Percentiles rank a stretch among this genome's conserved stretches.
These are phyloP conservation scores for Zosterops lateralis DNA, from an alignment of 2,113 vertebrate genomes.

Conservation along the genomic window DNA sequence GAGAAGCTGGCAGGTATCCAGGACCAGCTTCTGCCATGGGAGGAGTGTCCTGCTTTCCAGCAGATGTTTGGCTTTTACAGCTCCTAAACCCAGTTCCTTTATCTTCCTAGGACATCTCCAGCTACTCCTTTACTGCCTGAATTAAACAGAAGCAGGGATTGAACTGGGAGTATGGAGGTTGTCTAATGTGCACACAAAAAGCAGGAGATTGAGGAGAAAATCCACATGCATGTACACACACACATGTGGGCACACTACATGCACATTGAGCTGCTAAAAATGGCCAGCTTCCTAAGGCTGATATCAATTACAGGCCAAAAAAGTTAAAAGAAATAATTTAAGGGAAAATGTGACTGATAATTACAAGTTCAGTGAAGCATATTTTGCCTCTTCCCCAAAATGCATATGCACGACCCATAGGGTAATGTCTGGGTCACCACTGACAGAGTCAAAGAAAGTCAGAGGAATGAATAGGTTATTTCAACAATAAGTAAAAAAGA, in stretches of 20 bases:
- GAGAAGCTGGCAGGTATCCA: slow-evolving; percentile 48
- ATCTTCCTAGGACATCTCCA: slow-evolving; percentile 28
- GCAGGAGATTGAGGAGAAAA: neutral
- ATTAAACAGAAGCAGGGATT: neutral
- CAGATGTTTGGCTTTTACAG: slow-evolving; percentile 29
- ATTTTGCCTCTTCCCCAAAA: neutral
- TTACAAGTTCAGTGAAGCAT: neutral
- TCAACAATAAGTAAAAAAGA: neutral
- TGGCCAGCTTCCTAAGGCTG: neutral
- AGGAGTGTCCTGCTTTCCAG: slow-evolving; percentile 12
- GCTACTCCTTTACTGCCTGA: neutral
- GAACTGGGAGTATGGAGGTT: neutral
- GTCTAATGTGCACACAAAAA: neutral
- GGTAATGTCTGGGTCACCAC: neutral
- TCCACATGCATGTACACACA: too few species aligned
- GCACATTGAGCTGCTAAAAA: neutral
- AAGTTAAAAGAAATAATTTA: neutral
- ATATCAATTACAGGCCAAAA: neutral
- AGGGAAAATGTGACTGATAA: neutral
- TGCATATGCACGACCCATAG: neutral
- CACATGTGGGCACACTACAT: fast-evolving
- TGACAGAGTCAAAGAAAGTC: neutral
- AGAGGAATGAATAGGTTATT: neutral
- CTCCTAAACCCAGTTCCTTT: neutral
- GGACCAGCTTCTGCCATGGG: neutral